Conservation (phyloP, 2,113 vertebrate genomes). For the Pollimyrus isidori region DNA sequence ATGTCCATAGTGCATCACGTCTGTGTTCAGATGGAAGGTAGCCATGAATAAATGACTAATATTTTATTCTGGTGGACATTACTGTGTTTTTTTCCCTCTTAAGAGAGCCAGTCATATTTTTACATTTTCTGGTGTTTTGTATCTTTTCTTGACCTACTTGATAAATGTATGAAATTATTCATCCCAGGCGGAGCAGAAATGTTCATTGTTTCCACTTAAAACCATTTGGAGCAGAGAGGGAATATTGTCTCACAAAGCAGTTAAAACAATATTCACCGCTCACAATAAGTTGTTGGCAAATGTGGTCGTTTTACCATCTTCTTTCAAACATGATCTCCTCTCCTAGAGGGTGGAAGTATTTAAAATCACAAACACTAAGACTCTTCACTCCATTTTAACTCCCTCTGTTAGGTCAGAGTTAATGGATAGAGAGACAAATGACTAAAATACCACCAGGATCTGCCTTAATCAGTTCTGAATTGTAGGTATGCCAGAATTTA, state of each 20-base stretch:
- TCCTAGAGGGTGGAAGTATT: neutral
- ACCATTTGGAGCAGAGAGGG: neutral
- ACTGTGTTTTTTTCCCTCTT: neutral
- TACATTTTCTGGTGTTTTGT: neutral
- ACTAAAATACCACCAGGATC: neutral
- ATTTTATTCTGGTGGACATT: conserved; percentile 15
- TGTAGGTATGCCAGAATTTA: neutral
- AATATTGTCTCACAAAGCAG: neutral
- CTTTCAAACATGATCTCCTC: neutral
- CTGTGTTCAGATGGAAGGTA: conserved; percentile 51
- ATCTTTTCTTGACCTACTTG: neutral
- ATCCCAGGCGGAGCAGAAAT: neutral
- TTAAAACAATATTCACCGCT: neutral
- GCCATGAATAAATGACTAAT: conserved; percentile 51
- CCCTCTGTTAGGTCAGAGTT: neutral
- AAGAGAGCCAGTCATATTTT: neutral
- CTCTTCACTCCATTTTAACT: neutral
- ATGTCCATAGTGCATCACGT: conserved; percentile 53
- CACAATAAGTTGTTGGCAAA: neutral
- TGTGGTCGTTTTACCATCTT: neutral
- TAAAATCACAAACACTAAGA: neutral
- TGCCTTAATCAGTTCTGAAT: neutral
- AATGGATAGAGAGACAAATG: neutral
- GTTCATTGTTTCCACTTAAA: neutral
- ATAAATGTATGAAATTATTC: neutral